Evolutionary conservation across 2,797 vertebrate genomes (phyloP), one percentile per base, ranked within the genome.

Genomic region (Myripristis murdjan): DNA sequence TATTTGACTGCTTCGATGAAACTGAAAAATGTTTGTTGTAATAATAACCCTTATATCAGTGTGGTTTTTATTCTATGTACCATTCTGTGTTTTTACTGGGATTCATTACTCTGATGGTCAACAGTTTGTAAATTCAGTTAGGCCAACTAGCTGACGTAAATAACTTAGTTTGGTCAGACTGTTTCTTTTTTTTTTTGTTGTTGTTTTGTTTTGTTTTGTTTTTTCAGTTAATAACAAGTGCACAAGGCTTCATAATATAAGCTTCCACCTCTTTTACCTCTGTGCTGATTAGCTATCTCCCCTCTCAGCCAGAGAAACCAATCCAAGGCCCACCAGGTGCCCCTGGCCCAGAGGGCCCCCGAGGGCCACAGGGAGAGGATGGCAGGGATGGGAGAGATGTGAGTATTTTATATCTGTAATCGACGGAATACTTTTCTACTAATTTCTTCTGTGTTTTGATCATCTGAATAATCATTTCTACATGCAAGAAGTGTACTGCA

Each of bases 331-430:
- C 94, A 26, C 89, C 92, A 39, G 95, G 95, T 68, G 20, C 77
- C 31, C 58, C 80, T 1, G 95, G 95, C 16, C 83, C 91, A 31
- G 89, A 93, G 64, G 95, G 95, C 22, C 87, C 94, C 43, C 77
- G 87, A 31, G 95, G 95, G 7, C 46, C 88, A 1, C 4, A 84
- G 11, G 95, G 95, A 89, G 94, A 95, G 64, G 89, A 93, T 1
- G 95, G 95, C 74, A 90, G 92, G 79, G 94, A 95, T 49, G 95
- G 95, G 69, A 90, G 92, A 92, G 94, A 95, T 83, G 95, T 95
- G 88, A 89, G 91, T 66, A 15, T 75, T 70, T 69, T n/a, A 23
- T 23, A 10, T 46, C 8, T 5, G 37, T 56, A n/a, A 39, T 2
- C 28, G 2, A 49, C 20, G 22, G 2, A 0, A 1, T 58, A 51